Conservation (phyloP, 2,797 vertebrate species). For the Pelochelys cantorii region DNA sequence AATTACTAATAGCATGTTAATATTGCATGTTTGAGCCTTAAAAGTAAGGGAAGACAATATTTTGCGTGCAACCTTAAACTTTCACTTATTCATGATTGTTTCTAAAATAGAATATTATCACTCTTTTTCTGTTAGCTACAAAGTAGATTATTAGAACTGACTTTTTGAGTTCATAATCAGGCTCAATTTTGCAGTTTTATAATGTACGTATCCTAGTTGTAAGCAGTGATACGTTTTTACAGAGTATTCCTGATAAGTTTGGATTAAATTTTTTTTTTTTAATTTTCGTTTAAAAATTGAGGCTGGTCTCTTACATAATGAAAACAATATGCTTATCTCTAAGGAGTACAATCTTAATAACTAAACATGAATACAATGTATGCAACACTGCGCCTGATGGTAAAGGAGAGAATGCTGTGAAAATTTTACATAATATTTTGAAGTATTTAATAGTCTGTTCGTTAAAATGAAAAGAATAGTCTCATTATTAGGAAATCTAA, state of each 20-base stretch:
- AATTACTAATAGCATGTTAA: neutral
- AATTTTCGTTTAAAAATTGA: neutral
- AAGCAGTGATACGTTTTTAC: neutral
- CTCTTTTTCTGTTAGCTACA: neutral
- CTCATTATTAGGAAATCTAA: too few species aligned
- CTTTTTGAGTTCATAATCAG: neutral
- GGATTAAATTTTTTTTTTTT: neutral
- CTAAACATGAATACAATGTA: neutral
- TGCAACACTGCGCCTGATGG: accelerated
- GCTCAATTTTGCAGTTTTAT: neutral
- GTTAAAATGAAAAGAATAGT: neutral
- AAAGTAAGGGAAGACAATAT: neutral
- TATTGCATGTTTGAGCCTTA: neutral
- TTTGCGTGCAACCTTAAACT: neutral
- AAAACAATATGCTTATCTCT: neutral
- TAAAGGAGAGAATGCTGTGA: neutral
- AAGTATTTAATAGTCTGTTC: neutral
- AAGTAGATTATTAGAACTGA: neutral
- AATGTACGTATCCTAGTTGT: neutral
- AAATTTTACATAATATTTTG: neutral
- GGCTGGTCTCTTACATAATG: neutral
- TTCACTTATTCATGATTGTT: neutral
- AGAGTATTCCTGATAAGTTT: neutral
- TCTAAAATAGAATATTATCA: neutral
- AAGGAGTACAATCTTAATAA: neutral